A percentile compares a stretch with the other conserved stretches of the same genome.
These are phyloP conservation scores for Synchiropus splendidus DNA, from an alignment of 2,113 vertebrate genomes.

Conservation along the genomic window DNA sequence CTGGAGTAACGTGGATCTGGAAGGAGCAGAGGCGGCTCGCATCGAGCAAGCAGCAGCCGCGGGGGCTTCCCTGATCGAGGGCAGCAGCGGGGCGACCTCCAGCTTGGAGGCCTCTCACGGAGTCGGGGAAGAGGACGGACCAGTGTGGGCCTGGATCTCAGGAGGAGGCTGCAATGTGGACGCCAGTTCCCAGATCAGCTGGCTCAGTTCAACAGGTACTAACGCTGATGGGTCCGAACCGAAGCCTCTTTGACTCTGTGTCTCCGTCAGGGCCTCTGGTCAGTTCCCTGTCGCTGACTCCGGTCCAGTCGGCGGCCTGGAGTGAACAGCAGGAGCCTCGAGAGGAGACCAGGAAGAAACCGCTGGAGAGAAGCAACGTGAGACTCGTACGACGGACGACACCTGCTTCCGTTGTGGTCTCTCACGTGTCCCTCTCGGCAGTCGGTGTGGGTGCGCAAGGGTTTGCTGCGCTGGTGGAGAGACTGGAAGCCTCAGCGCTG, in stretches of 20 bases:
- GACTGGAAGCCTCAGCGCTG: slow-evolving; percentile 89
- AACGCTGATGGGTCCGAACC: background rate
- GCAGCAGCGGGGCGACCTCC: slow-evolving; percentile 64
- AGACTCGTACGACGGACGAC: background rate
- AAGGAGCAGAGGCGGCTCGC: slow-evolving; percentile 63
- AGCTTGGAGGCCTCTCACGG: slow-evolving; percentile 69
- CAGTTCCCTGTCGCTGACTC: slow-evolving; percentile 82
- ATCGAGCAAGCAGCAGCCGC: slow-evolving; percentile 2
- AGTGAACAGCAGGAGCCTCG: slow-evolving; percentile 73
- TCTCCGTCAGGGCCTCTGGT: slow-evolving; percentile 65
- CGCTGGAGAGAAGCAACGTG: slow-evolving; percentile 72
- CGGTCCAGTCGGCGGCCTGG: slow-evolving; percentile 80
- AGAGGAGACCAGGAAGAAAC: slow-evolving; percentile 78
- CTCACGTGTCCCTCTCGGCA: slow-evolving; percentile 28
- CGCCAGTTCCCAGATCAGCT: slow-evolving; percentile 66
- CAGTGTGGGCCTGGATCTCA: slow-evolving; percentile 85
- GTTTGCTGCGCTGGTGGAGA: slow-evolving; percentile 86
- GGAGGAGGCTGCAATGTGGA: slow-evolving; percentile 82
- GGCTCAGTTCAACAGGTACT: slow-evolving; percentile 75
- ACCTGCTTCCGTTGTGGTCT: background rate
- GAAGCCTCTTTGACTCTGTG: slow-evolving; percentile 4
- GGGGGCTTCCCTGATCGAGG: slow-evolving; percentile 4
- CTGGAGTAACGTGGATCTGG: slow-evolving; percentile 90
- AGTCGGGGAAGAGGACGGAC: slow-evolving; percentile 66
- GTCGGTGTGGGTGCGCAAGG: slow-evolving; percentile 90